Percentiles rank a stretch among this genome's conserved stretches.
Evolutionary conservation across 2,113 vertebrate species (phyloP).

Genomic region (Macheiramphus alcinus): DNA sequence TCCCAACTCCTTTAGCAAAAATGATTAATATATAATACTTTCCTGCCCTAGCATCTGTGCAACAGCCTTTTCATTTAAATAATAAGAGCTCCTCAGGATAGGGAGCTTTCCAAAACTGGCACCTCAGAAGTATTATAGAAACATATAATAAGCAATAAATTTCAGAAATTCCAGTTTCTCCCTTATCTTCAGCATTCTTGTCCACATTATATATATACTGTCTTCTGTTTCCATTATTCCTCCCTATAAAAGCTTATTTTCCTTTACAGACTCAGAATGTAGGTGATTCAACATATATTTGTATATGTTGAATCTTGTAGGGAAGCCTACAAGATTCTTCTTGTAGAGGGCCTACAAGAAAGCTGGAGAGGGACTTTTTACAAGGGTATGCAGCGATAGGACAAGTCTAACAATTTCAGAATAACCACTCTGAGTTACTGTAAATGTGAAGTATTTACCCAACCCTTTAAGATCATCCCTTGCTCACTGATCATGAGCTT

Average conservation of each 20-base stretch:
- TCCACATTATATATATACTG: not conserved
- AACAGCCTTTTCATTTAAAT: not conserved
- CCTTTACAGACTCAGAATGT: not conserved
- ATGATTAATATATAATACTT: not conserved
- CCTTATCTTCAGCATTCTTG: not conserved
- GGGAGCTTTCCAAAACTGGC: not conserved
- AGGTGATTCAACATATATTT: not conserved
- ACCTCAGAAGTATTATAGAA: not conserved
- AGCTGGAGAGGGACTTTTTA: too few species aligned
- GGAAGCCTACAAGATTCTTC: too few species aligned
- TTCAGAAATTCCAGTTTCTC: not conserved
- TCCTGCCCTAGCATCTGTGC: not conserved
- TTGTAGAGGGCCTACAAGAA: too few species aligned
- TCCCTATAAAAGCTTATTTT: not conserved
- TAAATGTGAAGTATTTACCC: not conserved
- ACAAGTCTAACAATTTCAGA: not conserved
- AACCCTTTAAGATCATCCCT: not conserved
- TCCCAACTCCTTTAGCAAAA: not conserved
- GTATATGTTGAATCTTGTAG: too few species aligned
- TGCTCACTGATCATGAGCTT: not conserved
- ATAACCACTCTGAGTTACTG: not conserved
- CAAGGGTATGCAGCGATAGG: too few species aligned
- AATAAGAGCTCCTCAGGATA: not conserved
- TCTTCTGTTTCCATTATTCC: not conserved
- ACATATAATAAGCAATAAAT: not conserved